Evolutionary conservation across 2,797 vertebrate species (phyloP).

Genomic region (Mus caroli): DNA sequence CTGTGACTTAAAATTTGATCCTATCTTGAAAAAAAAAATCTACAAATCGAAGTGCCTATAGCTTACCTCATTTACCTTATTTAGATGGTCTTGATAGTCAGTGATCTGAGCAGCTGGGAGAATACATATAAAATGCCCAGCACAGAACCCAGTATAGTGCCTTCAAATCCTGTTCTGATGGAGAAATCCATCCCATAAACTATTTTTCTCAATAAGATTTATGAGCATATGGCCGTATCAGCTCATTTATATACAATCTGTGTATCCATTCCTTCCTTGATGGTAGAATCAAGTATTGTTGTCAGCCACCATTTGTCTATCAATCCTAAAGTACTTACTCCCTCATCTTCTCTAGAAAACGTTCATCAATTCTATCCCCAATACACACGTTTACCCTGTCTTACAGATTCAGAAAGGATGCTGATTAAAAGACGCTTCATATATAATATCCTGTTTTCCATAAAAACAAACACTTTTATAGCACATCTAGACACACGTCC

Average conservation of each 20-base stretch:
- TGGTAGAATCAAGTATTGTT: not conserved
- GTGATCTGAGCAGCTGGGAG: not conserved
- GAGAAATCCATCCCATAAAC: not conserved
- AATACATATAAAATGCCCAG: not conserved
- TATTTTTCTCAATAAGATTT: constrained; percentile 31
- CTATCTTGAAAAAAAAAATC: too few relatives aligned
- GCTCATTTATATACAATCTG: not conserved
- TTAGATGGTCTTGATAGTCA: not conserved
- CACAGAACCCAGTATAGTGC: not conserved
- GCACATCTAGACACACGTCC: not conserved
- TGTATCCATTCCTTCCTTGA: constrained; percentile 6
- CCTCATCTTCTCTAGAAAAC: constrained; percentile 10
- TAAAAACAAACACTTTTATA: not conserved
- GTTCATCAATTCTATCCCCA: not conserved
- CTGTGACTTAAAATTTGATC: too few relatives aligned
- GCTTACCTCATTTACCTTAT: not conserved
- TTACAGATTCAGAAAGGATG: not conserved
- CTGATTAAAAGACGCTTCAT: not conserved
- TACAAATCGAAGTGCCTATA: too few relatives aligned
- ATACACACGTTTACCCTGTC: not conserved
- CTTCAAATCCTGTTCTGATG: not conserved
- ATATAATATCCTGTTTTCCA: constrained; percentile 8
- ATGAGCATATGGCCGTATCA: not conserved
- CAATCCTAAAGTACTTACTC: constrained; percentile 25
- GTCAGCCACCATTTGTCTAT: not conserved